Evolutionary conservation across 2,888 invertebrate species (phyloP), one percentile per base, ranked within the genome.

Genomic region (Campoplex nolae): DNA sequence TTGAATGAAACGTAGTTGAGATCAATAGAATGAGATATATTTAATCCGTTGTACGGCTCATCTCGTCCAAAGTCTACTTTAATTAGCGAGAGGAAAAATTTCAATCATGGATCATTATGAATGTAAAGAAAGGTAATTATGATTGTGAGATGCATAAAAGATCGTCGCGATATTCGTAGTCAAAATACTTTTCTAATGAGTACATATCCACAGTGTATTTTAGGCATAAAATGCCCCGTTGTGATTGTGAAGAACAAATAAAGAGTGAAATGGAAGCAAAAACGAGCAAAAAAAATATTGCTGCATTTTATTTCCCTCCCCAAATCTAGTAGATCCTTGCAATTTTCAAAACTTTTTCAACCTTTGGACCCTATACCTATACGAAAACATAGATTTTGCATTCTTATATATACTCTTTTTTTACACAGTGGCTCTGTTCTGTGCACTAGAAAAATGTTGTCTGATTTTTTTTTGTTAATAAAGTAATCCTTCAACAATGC

Each of bases 181-280:
- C 84, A 89, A 86, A 88, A 92, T 91, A 91, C 89, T 91, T 92
- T 92, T 92, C 92, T 92, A 92, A 92, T 89, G 90, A 89, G 88
- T 92, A 91, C 89, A 90, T 91, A 92, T 90, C 90, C 91, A 89
- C 88, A 88, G 85, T 87, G 86, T 91, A 91, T 89, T 88, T 67
- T 86, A 89, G 90, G 84, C 89, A 89, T 85, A 56, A 82, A 86
- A 86, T 89, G 89, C 88, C 87, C 88, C 90, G 83, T 92, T 91
- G 89, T 92, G 90, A 92, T 90, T 90, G 90, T 91, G 87, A 90
- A 90, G 88, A 84, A 80, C 86, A 86, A 86, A 88, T 81, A 86
- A 86, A 86, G 62, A 80, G 18, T 83, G 54, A 82, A 83, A 78
- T 70, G 54, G 54, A 73, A 87, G 62, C 71, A 86, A 67, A 83